These are phyloP conservation scores for Volucella zonaria DNA, from an alignment of 2,888 invertebrate genomes.

Conservation along the genomic window DNA sequence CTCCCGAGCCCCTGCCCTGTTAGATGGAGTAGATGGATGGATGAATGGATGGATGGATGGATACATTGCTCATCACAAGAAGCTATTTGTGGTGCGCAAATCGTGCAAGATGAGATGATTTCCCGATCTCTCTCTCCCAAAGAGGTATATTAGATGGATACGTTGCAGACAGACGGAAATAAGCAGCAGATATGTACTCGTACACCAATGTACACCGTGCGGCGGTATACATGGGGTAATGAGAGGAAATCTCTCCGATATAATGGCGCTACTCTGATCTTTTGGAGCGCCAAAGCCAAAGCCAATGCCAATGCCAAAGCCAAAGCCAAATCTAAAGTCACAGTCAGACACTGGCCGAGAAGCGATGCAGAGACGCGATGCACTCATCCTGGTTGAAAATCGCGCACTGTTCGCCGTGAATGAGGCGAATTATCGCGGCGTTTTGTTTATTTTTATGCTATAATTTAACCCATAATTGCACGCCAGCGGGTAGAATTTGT, in stretches of 20 bases:
- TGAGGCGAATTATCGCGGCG: constrained; percentile 76
- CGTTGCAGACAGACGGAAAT: constrained; percentile 58
- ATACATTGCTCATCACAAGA: constrained; percentile 72
- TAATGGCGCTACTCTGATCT: constrained; percentile 67
- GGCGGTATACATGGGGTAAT: constrained; percentile 55
- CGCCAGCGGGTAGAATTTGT: constrained; percentile 85
- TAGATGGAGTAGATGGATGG: too few relatives aligned
- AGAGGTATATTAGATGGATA: constrained; percentile 64
- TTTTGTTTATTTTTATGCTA: constrained; percentile 83
- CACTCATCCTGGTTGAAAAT: constrained; percentile 54
- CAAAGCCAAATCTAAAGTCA: constrained; percentile 32
- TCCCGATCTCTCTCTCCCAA: constrained; percentile 39
- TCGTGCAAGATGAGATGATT: constrained; percentile 73
- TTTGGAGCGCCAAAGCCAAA: constrained; percentile 36
- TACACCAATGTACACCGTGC: neutral
- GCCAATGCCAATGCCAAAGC: constrained; percentile 37
- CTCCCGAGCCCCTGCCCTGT: too few relatives aligned
- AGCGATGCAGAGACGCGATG: constrained; percentile 64
- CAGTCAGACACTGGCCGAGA: constrained; percentile 25
- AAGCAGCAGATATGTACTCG: too few relatives aligned
- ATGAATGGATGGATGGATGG: neutral
- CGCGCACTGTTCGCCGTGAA: constrained; percentile 57
- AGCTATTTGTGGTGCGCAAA: constrained; percentile 73
- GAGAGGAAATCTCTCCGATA: constrained; percentile 70
- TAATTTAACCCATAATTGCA: constrained; percentile 84